These are phyloP conservation scores for Maniola hyperantus DNA, from an alignment of 2,888 invertebrate genomes.

Conservation along the genomic window DNA sequence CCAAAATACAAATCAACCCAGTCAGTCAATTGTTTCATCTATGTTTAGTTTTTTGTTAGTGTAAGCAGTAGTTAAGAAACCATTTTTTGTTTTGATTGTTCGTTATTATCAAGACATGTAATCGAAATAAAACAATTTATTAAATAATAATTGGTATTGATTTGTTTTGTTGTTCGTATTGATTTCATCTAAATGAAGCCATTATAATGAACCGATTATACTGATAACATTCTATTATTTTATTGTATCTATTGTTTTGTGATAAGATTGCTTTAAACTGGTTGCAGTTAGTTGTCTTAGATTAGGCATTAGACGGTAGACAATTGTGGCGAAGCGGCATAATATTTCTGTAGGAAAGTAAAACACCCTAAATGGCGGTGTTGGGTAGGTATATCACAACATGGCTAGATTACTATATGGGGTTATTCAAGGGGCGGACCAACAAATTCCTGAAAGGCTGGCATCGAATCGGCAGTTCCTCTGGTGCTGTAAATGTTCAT, in stretches of 20 bases:
- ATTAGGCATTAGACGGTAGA: background rate
- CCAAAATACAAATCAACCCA: background rate
- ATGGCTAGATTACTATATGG: too few species aligned
- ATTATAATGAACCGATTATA: conserved; percentile 5
- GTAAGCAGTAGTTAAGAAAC: background rate
- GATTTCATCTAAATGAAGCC: conserved; percentile 17
- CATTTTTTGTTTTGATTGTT: conserved; percentile 15
- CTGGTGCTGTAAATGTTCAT: too few species aligned
- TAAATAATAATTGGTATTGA: conserved; percentile 11
- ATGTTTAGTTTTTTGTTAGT: background rate
- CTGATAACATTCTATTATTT: conserved; percentile 11
- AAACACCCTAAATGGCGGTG: background rate
- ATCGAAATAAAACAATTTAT: conserved; percentile 16
- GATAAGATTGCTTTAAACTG: conserved; percentile 1
- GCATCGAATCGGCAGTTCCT: too few species aligned
- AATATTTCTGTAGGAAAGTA: background rate
- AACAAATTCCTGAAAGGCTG: too few species aligned
- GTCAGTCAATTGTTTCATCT: conserved; percentile 2
- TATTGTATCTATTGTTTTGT: conserved; percentile 8
- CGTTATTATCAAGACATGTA: conserved; percentile 4
- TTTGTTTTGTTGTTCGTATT: conserved; percentile 16
- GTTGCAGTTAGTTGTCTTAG: background rate
- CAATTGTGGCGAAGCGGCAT: background rate
- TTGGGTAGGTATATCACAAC: background rate
- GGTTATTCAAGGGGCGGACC: too few species aligned